Percentiles rank a stretch among this genome's conserved stretches.
Evolutionary conservation across 2,797 vertebrate genomes (phyloP).

Genomic region (Lutra lutra): DNA sequence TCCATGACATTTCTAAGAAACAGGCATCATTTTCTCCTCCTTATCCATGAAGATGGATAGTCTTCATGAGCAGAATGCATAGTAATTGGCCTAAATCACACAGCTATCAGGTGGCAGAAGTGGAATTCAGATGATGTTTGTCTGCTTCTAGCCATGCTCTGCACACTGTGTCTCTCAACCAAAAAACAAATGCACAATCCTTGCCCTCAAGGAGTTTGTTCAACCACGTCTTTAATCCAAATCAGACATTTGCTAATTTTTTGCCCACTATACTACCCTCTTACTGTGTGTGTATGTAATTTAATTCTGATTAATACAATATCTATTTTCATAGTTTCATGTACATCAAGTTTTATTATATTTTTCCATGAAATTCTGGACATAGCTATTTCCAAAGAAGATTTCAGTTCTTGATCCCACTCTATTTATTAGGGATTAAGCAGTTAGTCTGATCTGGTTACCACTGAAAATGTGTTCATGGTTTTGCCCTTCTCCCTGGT

Average conservation of each 20-base stretch:
- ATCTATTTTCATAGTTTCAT: neutral
- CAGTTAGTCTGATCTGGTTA: slow-evolving; percentile 50
- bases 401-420: slow-evolving; percentile 2
- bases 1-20: neutral
- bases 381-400: slow-evolving; percentile 36
- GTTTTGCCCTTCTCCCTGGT: slow-evolving; percentile 40
- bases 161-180: neutral
- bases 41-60: neutral
- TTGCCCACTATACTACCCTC: neutral
- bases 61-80: neutral
- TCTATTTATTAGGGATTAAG: slow-evolving; percentile 20
- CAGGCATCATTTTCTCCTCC: neutral
- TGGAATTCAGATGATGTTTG: neutral
- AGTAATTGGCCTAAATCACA: neutral
- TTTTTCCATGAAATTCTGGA: slow-evolving; percentile 50
- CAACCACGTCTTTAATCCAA: neutral
- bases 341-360: slow-evolving; percentile 17
- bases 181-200: neutral
- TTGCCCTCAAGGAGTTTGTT: neutral
- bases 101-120: neutral
- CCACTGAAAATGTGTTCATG: slow-evolving; percentile 26
- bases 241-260: neutral
- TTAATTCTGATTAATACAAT: neutral
- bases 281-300: neutral
- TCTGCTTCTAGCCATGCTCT: neutral